Evolutionary conservation across 2,888 invertebrate species (phyloP), one percentile per base, ranked within the genome.

Genomic region (Tiliacea citrago): DNA sequence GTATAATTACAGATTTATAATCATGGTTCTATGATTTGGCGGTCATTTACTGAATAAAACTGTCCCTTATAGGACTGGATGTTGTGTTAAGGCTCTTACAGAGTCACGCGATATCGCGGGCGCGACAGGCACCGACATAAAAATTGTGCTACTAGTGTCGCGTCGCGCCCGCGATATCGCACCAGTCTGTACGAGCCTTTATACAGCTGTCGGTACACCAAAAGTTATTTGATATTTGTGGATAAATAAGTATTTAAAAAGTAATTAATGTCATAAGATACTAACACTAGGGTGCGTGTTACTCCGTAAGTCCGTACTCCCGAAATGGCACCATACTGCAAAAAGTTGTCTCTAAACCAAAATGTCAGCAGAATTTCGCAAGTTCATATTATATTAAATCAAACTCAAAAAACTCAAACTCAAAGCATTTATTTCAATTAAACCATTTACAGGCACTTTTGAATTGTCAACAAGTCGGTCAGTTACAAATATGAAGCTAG

Each of bases 21-120:
- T n/a, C 49, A 45, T 21, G 13, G 7, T 60, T 39, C 39, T 39
- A 7, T 39, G 3, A 51, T 45, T 62, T 77, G 9, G 51, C 67
- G 73, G 62, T 24, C 24, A 10, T 53, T 42, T 35, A 53, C 9
- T 47, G 24, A 39, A 75, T 75, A 60, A 66, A 29, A 67, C 47
- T 45, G 51, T 1, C 2, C n/a, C n/a, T n/a, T n/a, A n/a, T n/a
- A n/a, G n/a, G n/a, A n/a, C n/a, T n/a, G n/a, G n/a, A n/a, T n/a
- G n/a, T n/a, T n/a, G n/a, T n/a, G n/a, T n/a, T n/a, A n/a, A n/a
- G n/a, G n/a, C n/a, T n/a, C n/a, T n/a, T n/a, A n/a, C n/a, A n/a
- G n/a, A n/a, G n/a, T n/a, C n/a, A n/a, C n/a, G n/a, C n/a, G n/a
- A n/a, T n/a, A n/a, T n/a, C n/a, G n/a, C n/a, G n/a, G n/a, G n/a